Conservation (phyloP, 2,113 vertebrate genomes). For the Podiceps cristatus region DNA sequence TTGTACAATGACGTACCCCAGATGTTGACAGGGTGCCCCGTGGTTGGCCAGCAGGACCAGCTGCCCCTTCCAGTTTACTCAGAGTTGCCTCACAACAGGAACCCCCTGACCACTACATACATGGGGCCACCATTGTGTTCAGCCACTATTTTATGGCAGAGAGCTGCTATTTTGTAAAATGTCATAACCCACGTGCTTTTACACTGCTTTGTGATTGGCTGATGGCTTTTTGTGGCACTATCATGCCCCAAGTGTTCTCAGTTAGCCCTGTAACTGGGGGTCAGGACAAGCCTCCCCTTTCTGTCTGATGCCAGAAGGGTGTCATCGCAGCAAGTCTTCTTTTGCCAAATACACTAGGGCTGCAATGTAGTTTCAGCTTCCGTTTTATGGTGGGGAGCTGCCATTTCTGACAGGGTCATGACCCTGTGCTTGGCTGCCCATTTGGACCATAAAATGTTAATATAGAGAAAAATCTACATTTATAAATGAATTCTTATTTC, state of each 20-base stretch:
- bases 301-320: neutral
- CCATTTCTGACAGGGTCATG: neutral
- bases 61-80: neutral
- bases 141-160: neutral
- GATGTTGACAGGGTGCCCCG: neutral
- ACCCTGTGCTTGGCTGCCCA: neutral
- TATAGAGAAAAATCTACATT: neutral
- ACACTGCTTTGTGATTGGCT: neutral
- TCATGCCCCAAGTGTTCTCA: neutral
- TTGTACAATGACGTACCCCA: neutral
- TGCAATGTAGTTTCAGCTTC: neutral
- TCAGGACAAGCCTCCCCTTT: neutral
- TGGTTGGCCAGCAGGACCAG: neutral
- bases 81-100: neutral
- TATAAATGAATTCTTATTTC: neutral
- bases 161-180: neutral
- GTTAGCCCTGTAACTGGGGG: accelerated
- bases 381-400: neutral
- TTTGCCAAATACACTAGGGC: neutral
- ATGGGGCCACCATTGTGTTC: neutral
- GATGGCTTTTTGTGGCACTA: neutral
- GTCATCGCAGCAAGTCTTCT: neutral
- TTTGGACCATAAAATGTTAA: neutral
- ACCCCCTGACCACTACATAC: neutral
- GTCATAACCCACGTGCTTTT: accelerated